Percentiles rank a stretch among this genome's conserved stretches.
phyloP scores from a whole-genome alignment of 1,140 invertebrate species.

The Harpegnathos saltator region DNA sequence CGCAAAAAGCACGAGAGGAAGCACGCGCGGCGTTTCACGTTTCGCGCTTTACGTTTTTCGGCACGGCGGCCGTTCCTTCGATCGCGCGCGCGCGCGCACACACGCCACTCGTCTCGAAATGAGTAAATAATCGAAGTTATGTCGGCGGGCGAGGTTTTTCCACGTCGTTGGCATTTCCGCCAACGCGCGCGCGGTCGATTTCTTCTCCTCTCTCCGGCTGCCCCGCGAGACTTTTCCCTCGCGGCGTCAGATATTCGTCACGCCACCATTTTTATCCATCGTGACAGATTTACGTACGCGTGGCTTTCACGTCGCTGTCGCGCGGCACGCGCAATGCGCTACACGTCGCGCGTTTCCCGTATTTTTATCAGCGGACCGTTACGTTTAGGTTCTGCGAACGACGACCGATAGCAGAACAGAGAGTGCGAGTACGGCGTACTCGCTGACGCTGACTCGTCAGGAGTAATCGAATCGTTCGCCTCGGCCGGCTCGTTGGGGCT shows the following conservation, averaged over 20 bases:
- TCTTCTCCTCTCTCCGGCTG: too few relatives aligned
- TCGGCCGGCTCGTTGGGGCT: conserved; percentile 8
- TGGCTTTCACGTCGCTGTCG: conserved; percentile 3
- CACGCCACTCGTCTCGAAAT: not conserved
- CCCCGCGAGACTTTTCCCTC: not conserved
- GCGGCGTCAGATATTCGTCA: not conserved
- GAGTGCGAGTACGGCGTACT: conserved; percentile 17
- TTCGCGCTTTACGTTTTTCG: not conserved
- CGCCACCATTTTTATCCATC: not conserved
- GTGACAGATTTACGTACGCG: not conserved
- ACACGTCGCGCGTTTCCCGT: not conserved
- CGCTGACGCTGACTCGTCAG: too few relatives aligned
- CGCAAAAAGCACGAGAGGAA: not conserved
- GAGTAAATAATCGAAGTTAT: not conserved
- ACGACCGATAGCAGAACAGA: conserved; percentile 21
- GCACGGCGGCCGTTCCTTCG: not conserved
- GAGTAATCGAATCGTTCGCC: conserved; percentile 61
- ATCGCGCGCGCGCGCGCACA: not conserved
- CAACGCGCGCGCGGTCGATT: too few relatives aligned
- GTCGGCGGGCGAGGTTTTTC: not conserved
- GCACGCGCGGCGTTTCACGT: too few relatives aligned
- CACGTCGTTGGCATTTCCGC: not conserved
- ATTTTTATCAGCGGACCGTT: conserved; percentile 38
- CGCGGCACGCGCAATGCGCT: not conserved
- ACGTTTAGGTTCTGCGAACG: conserved; percentile 44